A percentile compares a stretch with the other conserved stretches of the same genome.
phyloP scores from a whole-genome alignment of 2,113 vertebrate genomes.

The Hemichromis elongatus region DNA sequence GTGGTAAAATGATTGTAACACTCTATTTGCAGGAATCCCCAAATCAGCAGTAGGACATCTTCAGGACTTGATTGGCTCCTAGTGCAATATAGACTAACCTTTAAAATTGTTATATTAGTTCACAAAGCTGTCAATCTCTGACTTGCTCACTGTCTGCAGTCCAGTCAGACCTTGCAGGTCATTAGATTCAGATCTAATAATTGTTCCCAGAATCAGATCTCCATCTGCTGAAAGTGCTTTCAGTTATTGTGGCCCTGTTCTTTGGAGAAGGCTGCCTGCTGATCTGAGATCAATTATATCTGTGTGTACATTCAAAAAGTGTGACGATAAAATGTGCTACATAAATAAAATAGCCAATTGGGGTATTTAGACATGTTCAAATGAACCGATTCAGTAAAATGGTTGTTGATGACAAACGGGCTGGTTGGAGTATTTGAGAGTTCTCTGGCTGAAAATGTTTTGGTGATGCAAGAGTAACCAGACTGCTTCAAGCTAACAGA shows the following conservation, averaged over 20 bases:
- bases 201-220: not conserved
- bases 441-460: not conserved
- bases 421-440: not conserved
- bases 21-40: not conserved
- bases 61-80: not conserved
- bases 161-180: not conserved
- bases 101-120: not conserved
- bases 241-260: not conserved
- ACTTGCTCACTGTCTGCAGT: not conserved
- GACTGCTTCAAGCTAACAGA: not conserved
- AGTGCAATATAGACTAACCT: not conserved
- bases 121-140: not conserved
- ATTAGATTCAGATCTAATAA: not conserved
- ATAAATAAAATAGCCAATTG: not conserved
- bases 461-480: not conserved
- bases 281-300: not conserved
- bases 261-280: not conserved
- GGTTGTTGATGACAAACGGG: not conserved
- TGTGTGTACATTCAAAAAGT: not conserved
- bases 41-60: not conserved
- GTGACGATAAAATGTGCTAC: not conserved
- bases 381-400: not conserved
- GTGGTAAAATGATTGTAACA: not conserved
- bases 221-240: rapidly evolving
- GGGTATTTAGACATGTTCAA: not conserved